These are phyloP conservation scores for Otus scops DNA, from an alignment of 2,797 vertebrate species.

Conservation along the genomic window DNA sequence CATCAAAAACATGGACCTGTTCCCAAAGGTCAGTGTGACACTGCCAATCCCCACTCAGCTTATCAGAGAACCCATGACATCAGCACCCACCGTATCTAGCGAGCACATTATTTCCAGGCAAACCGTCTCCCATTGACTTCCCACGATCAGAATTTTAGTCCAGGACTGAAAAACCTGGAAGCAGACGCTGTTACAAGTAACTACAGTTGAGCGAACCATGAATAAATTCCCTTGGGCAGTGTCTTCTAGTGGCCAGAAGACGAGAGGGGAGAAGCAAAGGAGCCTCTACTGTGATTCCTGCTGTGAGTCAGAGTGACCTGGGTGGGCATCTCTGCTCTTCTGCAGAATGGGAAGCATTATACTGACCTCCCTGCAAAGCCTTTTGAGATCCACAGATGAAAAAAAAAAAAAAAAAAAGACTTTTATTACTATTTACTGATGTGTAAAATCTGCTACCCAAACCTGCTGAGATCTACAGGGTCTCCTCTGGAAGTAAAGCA, in stretches of 20 bases:
- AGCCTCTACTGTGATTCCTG: background rate
- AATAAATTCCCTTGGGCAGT: background rate
- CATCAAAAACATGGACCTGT: background rate
- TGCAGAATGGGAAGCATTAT: background rate
- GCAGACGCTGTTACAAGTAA: background rate
- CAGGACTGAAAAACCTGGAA: background rate
- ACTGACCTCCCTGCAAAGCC: background rate
- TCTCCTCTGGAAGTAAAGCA: background rate
- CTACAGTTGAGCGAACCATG: background rate
- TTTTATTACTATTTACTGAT: background rate
- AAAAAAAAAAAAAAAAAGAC: background rate
- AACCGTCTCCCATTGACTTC: background rate
- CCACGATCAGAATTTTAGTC: accelerated
- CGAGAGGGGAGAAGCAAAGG: accelerated
- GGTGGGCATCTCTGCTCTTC: background rate
- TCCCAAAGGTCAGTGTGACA: background rate
- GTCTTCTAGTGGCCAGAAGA: background rate
- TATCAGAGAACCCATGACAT: background rate
- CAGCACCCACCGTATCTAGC: background rate
- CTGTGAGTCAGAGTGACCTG: accelerated
- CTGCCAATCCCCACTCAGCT: background rate
- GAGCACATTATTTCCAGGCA: background rate
- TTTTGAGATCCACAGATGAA: background rate
- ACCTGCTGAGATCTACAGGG: background rate
- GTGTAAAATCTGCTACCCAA: background rate